phyloP scores from a whole-genome alignment of 2,888 invertebrate species.

The Eilema griseolum region DNA sequence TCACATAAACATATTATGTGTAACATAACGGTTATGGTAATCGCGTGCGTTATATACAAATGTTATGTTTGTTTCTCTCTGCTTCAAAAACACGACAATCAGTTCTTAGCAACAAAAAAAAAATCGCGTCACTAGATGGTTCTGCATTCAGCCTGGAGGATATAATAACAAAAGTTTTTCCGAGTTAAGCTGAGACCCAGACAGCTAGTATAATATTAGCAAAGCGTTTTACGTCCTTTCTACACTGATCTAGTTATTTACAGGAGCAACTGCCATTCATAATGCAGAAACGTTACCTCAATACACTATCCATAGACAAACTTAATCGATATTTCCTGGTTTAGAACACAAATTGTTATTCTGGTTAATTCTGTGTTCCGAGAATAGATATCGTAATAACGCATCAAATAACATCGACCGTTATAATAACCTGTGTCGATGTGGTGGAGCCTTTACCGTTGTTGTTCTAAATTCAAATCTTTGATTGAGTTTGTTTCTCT shows the following conservation, averaged over 20 bases:
- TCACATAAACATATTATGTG: not conserved
- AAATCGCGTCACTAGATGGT: no score
- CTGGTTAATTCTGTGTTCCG: conserved; percentile 4
- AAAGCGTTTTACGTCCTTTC: no score
- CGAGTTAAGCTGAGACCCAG: no score
- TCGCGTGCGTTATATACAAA: not conserved
- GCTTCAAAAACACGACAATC: no score
- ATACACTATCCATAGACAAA: not conserved
- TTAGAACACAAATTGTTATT: not conserved
- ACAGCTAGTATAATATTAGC: no score
- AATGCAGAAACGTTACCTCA: not conserved
- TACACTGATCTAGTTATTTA: not conserved
- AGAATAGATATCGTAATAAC: not conserved
- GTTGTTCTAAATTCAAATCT: not conserved
- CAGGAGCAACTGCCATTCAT: not conserved
- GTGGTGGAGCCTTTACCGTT: conserved; percentile 1
- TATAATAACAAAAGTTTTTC: no score
- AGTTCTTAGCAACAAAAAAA: no score
- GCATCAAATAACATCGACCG: not conserved
- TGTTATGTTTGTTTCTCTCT: no score
- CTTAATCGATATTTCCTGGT: not conserved
- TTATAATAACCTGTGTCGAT: not conserved
- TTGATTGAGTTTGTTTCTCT: conserved; percentile 1
- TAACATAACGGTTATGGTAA: not conserved
- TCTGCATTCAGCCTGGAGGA: no score